Conservation (phyloP, 2,113 vertebrate genomes). For the Merops nubicus region DNA sequence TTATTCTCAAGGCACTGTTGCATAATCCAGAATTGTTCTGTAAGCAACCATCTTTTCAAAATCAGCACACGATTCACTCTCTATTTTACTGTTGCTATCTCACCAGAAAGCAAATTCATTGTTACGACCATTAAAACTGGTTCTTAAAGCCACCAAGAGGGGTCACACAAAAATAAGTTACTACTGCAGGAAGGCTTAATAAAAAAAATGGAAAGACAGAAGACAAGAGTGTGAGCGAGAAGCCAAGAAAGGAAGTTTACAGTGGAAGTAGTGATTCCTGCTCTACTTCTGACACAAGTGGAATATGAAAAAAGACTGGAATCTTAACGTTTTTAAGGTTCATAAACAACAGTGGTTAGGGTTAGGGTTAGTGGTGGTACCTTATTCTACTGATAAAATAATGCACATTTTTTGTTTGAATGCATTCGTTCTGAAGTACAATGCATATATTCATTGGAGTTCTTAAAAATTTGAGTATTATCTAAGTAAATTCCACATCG, state of each 20-base stretch:
- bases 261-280: not conserved
- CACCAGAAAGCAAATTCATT: not conserved
- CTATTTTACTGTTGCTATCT: not conserved
- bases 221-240: not conserved
- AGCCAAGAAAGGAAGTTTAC: not conserved
- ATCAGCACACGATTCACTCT: not conserved
- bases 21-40: not conserved
- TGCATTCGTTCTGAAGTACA: not conserved
- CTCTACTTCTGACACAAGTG: not conserved
- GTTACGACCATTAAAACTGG: not conserved
- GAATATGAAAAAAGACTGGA: not conserved
- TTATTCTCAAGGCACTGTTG: not conserved
- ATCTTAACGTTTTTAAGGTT: not conserved
- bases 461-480: not conserved
- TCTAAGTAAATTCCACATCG: not conserved
- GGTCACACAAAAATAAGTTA: constrained; percentile 33
- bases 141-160: constrained; percentile 28
- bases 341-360: not conserved
- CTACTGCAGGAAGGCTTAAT: not conserved
- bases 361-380: not conserved
- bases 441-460: not conserved
- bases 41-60: not conserved
- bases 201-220: not conserved
- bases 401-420: not conserved
- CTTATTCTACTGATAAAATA: not conserved